Conservation (phyloP, 2,113 vertebrate species). For the Pygoscelis adeliae region DNA sequence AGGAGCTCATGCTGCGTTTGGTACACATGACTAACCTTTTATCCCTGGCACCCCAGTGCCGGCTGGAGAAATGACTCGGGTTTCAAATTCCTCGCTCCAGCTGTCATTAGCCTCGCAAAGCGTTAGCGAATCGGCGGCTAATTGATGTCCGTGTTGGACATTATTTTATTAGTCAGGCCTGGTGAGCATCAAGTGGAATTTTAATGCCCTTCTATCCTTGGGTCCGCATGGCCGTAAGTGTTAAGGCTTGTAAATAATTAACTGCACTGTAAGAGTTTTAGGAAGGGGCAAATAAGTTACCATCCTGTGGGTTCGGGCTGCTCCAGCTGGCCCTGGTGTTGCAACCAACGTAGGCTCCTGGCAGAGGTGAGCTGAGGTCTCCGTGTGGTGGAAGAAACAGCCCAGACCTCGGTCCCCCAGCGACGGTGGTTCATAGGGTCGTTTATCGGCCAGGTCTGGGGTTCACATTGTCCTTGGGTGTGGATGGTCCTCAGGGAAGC, state of each 20-base stretch:
- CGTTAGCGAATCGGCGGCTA: slow-evolving; percentile 27
- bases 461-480: background rate
- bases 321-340: background rate
- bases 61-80: slow-evolving; percentile 28
- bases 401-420: background rate
- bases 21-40: slow-evolving; percentile 65
- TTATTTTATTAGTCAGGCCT: slow-evolving; percentile 70
- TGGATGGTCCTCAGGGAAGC: background rate
- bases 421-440: background rate
- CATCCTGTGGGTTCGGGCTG: background rate
- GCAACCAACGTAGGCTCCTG: rapidly evolving
- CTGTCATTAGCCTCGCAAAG: slow-evolving; percentile 47
- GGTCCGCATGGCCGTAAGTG: background rate
- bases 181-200: slow-evolving; percentile 65
- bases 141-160: slow-evolving; percentile 68
- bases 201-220: slow-evolving; percentile 17
- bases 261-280: background rate
- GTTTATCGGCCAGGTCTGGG: background rate
- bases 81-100: slow-evolving; percentile 62
- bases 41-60: slow-evolving; percentile 39
- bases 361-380: background rate
- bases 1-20: slow-evolving; percentile 51
- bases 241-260: slow-evolving; percentile 40
- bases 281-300: background rate
- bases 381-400: background rate